Percentiles rank a stretch among this genome's conserved stretches.
Evolutionary conservation across 2,113 vertebrate genomes (phyloP).

Genomic region (Lontra canadensis): DNA sequence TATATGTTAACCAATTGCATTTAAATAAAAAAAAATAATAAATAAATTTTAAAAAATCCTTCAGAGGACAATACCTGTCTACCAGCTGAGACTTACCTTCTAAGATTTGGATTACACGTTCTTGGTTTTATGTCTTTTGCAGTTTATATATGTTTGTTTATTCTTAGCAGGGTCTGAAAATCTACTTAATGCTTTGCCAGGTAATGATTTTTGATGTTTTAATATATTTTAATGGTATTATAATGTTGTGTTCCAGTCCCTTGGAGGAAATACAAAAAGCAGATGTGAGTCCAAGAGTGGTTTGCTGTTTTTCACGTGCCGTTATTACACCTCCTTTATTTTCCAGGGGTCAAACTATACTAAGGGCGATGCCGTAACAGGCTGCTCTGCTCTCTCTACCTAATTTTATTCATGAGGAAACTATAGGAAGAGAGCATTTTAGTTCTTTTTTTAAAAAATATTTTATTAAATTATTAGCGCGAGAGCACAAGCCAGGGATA

Average conservation of each 20-base stretch:
- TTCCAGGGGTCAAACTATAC: background rate
- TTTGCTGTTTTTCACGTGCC: background rate
- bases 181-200: background rate
- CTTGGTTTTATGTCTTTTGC: background rate
- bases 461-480: background rate
- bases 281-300: slow-evolving; percentile 4
- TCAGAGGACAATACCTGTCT: background rate
- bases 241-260: slow-evolving; percentile 47
- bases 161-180: slow-evolving; percentile 54
- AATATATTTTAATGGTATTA: slow-evolving; percentile 18
- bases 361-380: background rate
- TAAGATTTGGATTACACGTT: slow-evolving; percentile 13
- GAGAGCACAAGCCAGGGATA: background rate
- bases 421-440: slow-evolving; percentile 26
- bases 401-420: slow-evolving; percentile 39
- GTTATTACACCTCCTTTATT: slow-evolving; percentile 30
- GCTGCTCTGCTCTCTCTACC: background rate
- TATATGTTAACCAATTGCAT: background rate
- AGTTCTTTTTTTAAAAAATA: background rate
- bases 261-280: slow-evolving; percentile 52
- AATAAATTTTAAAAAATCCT: background rate
- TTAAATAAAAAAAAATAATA: background rate
- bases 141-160: slow-evolving; percentile 22
- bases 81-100: background rate
- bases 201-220: slow-evolving; percentile 45